Percentiles rank a stretch among this genome's conserved stretches.
Evolutionary conservation across 2,797 vertebrate species (phyloP).

Genomic region (Etheostoma perlongum): DNA sequence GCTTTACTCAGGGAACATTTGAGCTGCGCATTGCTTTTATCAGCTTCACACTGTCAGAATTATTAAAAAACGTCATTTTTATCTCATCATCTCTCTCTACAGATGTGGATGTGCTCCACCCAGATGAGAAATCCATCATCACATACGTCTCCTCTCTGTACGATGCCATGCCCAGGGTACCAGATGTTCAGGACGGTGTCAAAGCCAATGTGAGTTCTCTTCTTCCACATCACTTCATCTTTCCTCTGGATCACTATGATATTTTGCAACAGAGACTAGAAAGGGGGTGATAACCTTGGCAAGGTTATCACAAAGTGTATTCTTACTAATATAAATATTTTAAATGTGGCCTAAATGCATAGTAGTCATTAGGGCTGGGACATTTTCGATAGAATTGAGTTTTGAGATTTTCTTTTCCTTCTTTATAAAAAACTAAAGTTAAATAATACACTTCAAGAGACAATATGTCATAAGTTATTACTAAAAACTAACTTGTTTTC

Average conservation of each 20-base stretch:
- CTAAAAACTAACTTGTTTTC: too few species aligned
- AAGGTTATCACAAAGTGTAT: not conserved
- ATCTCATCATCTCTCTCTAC: not conserved
- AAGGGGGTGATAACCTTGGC: not conserved
- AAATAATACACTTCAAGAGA: too few species aligned
- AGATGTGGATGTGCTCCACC: constrained; percentile 96
- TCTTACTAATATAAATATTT: not conserved
- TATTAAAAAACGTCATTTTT: not conserved
- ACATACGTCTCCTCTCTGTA: constrained; percentile 97
- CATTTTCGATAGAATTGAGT: too few species aligned
- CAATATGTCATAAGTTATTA: too few species aligned
- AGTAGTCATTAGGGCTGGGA: too few species aligned
- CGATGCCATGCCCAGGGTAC: constrained; percentile 94
- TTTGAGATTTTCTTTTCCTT: too few species aligned
- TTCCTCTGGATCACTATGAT: not conserved
- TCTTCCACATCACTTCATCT: not conserved
- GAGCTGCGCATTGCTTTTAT: not conserved
- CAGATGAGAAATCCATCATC: constrained; percentile 97
- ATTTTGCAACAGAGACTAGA: not conserved
- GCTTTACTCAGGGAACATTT: not conserved
- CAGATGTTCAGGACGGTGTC: constrained; percentile 90
- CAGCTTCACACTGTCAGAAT: not conserved
- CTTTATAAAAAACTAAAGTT: too few species aligned
- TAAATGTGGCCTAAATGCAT: not conserved
- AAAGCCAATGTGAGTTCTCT: constrained; percentile 89